These are phyloP conservation scores for Catocala nupta DNA, from an alignment of 2,888 invertebrate genomes.

Conservation along the genomic window DNA sequence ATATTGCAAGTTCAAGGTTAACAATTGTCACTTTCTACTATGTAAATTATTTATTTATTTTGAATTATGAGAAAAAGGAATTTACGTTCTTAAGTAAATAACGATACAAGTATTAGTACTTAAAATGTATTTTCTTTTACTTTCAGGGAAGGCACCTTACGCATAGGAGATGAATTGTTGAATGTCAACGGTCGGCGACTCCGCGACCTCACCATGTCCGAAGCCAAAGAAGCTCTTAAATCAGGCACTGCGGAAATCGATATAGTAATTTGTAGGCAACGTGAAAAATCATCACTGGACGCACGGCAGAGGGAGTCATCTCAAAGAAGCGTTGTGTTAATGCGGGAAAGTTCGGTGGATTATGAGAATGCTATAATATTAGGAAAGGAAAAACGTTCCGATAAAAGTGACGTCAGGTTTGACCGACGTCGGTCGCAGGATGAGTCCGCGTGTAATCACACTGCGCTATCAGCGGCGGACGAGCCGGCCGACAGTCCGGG, in stretches of 20 bases:
- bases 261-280: slow-evolving; percentile 88
- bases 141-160: slow-evolving; percentile 89
- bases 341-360: slow-evolving; percentile 91
- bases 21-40: too few relatives aligned
- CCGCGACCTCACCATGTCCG: slow-evolving; percentile 89
- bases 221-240: slow-evolving; percentile 89
- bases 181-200: slow-evolving; percentile 91
- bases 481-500: slow-evolving; percentile 74
- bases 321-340: slow-evolving; percentile 65
- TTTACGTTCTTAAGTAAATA: too few relatives aligned
- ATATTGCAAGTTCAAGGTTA: too few relatives aligned
- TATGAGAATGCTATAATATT: slow-evolving; percentile 89
- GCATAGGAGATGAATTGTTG: slow-evolving; percentile 91
- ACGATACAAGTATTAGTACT: not conserved
- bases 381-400: slow-evolving; percentile 81
- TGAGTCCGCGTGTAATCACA: slow-evolving; percentile 85
- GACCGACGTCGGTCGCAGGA: slow-evolving; percentile 89
- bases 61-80: too few relatives aligned
- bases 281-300: slow-evolving; percentile 65
- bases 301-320: slow-evolving; percentile 62
- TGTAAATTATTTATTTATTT: too few relatives aligned
- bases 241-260: slow-evolving; percentile 89
- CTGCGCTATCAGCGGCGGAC: slow-evolving; percentile 80
- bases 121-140: slow-evolving; percentile 24
- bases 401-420: slow-evolving; percentile 88